phyloP scores from a whole-genome alignment of 2,888 invertebrate species.

The Zeuzera pyrina region DNA sequence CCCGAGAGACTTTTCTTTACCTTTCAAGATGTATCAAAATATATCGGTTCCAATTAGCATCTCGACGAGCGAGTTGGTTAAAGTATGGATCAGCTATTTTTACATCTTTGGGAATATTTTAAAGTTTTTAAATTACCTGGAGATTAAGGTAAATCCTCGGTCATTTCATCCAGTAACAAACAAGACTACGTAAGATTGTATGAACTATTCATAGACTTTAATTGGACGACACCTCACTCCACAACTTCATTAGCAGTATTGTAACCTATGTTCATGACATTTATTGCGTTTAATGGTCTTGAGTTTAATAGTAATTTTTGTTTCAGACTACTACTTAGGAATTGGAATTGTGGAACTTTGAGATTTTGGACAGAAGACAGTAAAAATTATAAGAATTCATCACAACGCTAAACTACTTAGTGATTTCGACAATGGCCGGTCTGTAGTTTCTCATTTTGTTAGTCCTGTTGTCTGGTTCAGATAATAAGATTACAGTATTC shows the following conservation, averaged over 20 bases:
- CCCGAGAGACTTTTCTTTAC: conserved; percentile 9
- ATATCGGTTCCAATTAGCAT: conserved; percentile 12
- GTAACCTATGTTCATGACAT: conserved; percentile 12
- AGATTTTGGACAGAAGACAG: too few species aligned
- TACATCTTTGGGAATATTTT: conserved; percentile 6
- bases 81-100: conserved; percentile 13
- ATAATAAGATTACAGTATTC: too few species aligned
- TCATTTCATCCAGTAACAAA: conserved; percentile 5
- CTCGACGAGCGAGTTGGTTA: conserved; percentile 10
- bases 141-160: conserved; percentile 8
- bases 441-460: too few species aligned
- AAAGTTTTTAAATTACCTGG: conserved; percentile 4
- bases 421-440: too few species aligned
- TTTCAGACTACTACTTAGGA: too few species aligned
- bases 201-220: neutral
- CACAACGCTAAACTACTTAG: too few species aligned
- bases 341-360: too few species aligned
- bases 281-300: conserved; percentile 8
- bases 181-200: conserved; percentile 1
- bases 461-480: too few species aligned
- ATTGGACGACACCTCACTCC: conserved; percentile 4
- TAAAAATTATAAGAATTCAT: too few species aligned
- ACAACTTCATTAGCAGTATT: neutral
- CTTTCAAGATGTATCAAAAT: conserved; percentile 11
- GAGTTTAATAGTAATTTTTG: conserved; percentile 10